phyloP scores from a whole-genome alignment of 1,140 invertebrate species.

The Oncopodura yosiiana region DNA sequence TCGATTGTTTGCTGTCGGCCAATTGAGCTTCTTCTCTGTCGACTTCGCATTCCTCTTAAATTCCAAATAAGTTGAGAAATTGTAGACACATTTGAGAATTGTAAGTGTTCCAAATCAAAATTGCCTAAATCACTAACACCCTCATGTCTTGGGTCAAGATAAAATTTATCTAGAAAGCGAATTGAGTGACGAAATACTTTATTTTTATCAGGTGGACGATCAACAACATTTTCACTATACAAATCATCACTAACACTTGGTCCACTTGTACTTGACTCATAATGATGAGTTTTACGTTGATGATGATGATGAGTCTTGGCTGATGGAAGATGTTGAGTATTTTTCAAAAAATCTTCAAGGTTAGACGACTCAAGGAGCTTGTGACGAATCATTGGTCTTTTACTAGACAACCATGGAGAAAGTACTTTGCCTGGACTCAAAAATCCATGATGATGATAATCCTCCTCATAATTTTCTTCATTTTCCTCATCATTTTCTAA shows the following conservation, averaged over 20 bases:
- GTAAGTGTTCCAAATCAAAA: constrained; percentile 6
- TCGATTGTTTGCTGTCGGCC: not conserved
- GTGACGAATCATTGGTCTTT: constrained; percentile 1
- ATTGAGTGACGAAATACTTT: constrained; percentile 14
- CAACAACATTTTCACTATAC: not conserved
- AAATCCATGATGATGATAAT: not conserved
- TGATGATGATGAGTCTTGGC: constrained; percentile 2
- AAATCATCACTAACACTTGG: not conserved
- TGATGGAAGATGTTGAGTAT: not conserved
- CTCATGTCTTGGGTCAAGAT: too few relatives aligned
- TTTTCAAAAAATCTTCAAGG: constrained; percentile 4
- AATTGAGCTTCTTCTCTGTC: not conserved
- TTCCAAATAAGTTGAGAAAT: constrained; percentile 31
- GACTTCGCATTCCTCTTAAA: constrained; percentile 10
- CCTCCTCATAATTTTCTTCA: constrained; percentile 1
- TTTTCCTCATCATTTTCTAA: not conserved
- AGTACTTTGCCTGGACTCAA: not conserved
- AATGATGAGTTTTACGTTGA: not conserved
- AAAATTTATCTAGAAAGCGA: constrained; percentile 19
- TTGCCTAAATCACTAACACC: too few relatives aligned
- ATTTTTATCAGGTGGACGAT: not conserved
- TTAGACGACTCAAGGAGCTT: constrained; percentile 1
- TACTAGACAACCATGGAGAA: constrained; percentile 4
- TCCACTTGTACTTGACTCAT: not conserved
- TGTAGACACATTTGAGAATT: constrained; percentile 17